phyloP scores from a whole-genome alignment of 2,888 invertebrate species.

The Acholoe squamosa region DNA sequence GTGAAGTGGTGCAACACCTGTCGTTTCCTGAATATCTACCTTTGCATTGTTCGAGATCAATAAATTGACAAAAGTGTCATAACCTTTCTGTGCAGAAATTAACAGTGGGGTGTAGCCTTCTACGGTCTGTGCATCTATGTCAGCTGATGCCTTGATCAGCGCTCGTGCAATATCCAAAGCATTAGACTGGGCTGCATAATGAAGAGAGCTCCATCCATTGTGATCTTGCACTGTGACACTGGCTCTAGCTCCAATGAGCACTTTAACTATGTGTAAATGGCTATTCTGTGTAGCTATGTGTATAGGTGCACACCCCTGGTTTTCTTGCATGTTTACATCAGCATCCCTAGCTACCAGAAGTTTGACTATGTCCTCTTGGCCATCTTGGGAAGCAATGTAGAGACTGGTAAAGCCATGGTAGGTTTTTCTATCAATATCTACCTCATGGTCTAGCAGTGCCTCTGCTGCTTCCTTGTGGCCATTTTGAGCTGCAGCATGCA shows the following conservation, averaged over 20 bases:
- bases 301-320: slow-evolving; percentile 70
- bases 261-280: slow-evolving; percentile 63
- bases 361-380: slow-evolving; percentile 66
- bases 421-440: slow-evolving; percentile 69
- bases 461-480: slow-evolving; percentile 69
- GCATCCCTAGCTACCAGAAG: slow-evolving; percentile 66
- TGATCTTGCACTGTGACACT: slow-evolving; percentile 66
- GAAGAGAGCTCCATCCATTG: slow-evolving; percentile 71
- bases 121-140: slow-evolving; percentile 70
- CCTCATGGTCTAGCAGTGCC: slow-evolving; percentile 66
- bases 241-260: slow-evolving; percentile 65
- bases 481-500: slow-evolving; percentile 71
- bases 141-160: slow-evolving; percentile 69
- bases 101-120: slow-evolving; percentile 70
- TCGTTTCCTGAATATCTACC: slow-evolving; percentile 67
- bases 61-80: not conserved
- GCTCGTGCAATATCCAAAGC: slow-evolving; percentile 39
- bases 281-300: slow-evolving; percentile 69
- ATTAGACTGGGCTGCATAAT: slow-evolving; percentile 70
- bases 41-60: slow-evolving; percentile 60
- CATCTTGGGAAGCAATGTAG: slow-evolving; percentile 68
- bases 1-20: slow-evolving; percentile 72
- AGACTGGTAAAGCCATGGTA: slow-evolving; percentile 72
- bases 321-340: slow-evolving; percentile 70
- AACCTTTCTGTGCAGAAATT: slow-evolving; percentile 68